Percentiles rank a stretch among this genome's conserved stretches.
phyloP scores from a whole-genome alignment of 2,888 invertebrate genomes.

The Metellina segmentata region DNA sequence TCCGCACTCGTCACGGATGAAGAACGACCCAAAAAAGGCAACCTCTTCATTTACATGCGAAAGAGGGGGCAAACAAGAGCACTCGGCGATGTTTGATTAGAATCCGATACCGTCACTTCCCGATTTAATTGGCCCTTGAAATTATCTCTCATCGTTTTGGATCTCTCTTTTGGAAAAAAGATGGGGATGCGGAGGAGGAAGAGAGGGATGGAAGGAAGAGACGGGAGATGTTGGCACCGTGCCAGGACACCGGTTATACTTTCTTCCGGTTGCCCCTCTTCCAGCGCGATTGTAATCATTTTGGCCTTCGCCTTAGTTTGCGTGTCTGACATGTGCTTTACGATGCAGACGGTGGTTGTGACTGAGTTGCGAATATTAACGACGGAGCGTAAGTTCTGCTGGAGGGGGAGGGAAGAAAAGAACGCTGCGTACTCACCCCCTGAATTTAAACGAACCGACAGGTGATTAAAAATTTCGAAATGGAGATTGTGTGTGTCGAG shows the following conservation, averaged over 20 bases:
- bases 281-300: constrained; percentile 43
- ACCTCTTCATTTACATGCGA: neutral
- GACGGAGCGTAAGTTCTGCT: neutral
- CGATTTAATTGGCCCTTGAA: constrained; percentile 36
- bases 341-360: constrained; percentile 1
- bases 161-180: constrained; percentile 3
- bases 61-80: neutral
- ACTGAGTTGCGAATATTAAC: neutral
- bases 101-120: constrained; percentile 25
- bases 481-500: neutral
- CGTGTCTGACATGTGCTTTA: constrained; percentile 31
- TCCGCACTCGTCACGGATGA: neutral
- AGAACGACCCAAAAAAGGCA: neutral
- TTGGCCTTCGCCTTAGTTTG: constrained; percentile 38
- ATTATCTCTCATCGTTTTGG: constrained; percentile 12
- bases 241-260: constrained; percentile 43
- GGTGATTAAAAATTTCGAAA: neutral
- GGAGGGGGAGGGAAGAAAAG: too few species aligned
- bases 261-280: constrained; percentile 58
- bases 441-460: neutral
- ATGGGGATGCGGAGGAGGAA: neutral
- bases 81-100: constrained; percentile 18
- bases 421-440: too few species aligned
- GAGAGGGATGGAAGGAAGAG: neutral
- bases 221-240: constrained; percentile 26